phyloP scores from a whole-genome alignment of 2,888 invertebrate species.

The Chymomyza amoena region DNA sequence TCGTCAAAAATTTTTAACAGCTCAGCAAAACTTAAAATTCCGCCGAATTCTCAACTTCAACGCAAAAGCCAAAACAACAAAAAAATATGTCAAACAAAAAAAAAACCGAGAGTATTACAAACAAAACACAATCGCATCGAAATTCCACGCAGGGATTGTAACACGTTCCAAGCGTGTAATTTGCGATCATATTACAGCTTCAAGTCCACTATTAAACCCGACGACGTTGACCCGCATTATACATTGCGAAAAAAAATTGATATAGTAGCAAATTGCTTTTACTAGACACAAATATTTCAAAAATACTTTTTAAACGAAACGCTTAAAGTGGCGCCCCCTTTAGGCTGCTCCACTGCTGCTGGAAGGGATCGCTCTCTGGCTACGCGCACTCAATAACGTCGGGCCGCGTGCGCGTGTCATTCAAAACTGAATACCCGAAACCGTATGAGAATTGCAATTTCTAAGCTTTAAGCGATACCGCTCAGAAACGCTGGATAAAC shows the following conservation, averaged over 20 bases:
- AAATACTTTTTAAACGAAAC: background rate
- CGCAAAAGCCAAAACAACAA: slow-evolving; percentile 9
- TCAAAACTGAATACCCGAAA: slow-evolving; percentile 58
- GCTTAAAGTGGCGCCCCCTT: background rate
- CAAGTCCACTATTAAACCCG: background rate
- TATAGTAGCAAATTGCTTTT: background rate
- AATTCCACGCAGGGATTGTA: background rate
- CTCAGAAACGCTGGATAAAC: slow-evolving; percentile 56
- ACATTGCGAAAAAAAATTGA: background rate
- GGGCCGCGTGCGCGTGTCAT: slow-evolving; percentile 54
- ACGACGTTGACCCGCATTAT: background rate
- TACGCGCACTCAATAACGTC: background rate
- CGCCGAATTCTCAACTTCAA: background rate
- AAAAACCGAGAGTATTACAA: background rate
- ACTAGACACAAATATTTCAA: background rate
- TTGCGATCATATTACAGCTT: slow-evolving; percentile 50
- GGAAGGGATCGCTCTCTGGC: background rate
- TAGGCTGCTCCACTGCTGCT: background rate
- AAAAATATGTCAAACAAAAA: background rate
- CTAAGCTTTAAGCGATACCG: slow-evolving; percentile 53
- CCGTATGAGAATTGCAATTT: slow-evolving; percentile 59
- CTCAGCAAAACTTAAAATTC: slow-evolving; percentile 20
- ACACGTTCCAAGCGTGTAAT: slow-evolving; percentile 35
- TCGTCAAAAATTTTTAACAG: slow-evolving; percentile 15
- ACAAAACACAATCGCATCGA: background rate